Evolutionary conservation across 2,113 vertebrate genomes (phyloP).

Genomic region (Bos taurus): ARS-UCD2.0 NC_037331.1:75485001-75485500

Average conservation of each 20-base stretch:
- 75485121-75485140: rapidly evolving
- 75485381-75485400: neutral
- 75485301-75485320: neutral
- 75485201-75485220: neutral
- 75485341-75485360: neutral
- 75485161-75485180: neutral
- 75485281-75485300: neutral
- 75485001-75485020: neutral
- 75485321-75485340: neutral
- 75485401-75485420: neutral
- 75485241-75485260: neutral
- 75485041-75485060: neutral
- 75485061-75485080: neutral
- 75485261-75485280: neutral
- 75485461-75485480: neutral
- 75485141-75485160: neutral
- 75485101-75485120: neutral
- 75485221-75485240: neutral
- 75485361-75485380: neutral
- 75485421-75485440: neutral
- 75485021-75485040: neutral
- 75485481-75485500: neutral
- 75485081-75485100: neutral
- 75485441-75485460: neutral
- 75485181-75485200: neutral